Evolutionary conservation across 2,113 vertebrate species (phyloP).

Genomic region (Bagarius yarrelli): DNA sequence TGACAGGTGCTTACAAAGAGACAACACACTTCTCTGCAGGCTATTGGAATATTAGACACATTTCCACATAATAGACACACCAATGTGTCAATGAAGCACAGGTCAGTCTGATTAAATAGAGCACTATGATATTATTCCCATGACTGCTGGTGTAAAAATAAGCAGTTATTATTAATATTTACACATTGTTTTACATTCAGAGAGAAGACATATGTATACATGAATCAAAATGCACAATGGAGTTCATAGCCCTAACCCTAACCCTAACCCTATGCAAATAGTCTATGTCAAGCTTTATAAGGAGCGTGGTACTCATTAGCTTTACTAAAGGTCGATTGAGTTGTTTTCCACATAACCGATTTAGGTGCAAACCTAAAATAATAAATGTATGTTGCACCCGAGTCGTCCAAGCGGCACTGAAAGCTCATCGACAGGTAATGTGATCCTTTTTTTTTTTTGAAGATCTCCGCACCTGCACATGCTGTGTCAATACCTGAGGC

Average conservation of each 20-base stretch:
- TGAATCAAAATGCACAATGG: background rate
- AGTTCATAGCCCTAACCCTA: too few relatives aligned
- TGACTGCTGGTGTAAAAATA: background rate
- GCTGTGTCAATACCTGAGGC: conserved; percentile 3
- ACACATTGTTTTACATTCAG: background rate
- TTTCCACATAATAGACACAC: background rate
- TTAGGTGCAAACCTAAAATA: background rate
- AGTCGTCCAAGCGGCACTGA: background rate
- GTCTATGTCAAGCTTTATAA: background rate
- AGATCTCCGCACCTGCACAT: background rate
- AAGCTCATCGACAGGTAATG: background rate
- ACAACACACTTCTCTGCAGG: background rate
- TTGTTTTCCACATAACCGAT: background rate
- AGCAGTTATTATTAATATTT: background rate
- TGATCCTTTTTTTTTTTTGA: background rate
- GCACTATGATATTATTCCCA: background rate
- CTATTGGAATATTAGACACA: background rate
- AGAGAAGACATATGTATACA: background rate
- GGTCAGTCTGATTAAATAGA: background rate
- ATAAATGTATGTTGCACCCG: background rate
- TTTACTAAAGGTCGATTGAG: background rate
- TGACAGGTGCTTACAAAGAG: background rate
- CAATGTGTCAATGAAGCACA: background rate
- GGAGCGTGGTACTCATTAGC: background rate
- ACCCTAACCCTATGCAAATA: too few relatives aligned